Evolutionary conservation across 2,888 invertebrate genomes (phyloP).

Genomic region (Trichopoda pennipes): DNA sequence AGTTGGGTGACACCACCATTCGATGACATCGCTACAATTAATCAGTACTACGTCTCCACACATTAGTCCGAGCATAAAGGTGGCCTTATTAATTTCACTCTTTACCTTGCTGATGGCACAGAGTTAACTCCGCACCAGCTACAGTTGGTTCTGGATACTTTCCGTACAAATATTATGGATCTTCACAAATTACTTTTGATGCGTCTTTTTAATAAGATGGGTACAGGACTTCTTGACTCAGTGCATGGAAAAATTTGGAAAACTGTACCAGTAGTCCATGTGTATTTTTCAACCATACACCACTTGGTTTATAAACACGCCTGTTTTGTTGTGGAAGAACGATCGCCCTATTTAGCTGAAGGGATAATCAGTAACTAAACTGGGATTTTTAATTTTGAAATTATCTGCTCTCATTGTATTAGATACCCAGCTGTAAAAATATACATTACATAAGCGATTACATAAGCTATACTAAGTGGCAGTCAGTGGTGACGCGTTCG

Average conservation of each 20-base stretch:
- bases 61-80: slow-evolving; percentile 98
- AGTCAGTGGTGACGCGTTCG: no score
- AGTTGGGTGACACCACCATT: slow-evolving; percentile 83
- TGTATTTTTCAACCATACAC: slow-evolving; percentile 86
- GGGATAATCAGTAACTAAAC: no score
- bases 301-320: no score
- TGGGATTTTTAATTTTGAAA: no score
- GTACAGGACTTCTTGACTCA: slow-evolving; percentile 94
- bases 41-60: slow-evolving; percentile 92
- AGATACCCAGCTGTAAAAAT: no score
- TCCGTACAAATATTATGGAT: slow-evolving; percentile 98
- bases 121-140: slow-evolving; percentile 84
- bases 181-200: slow-evolving; percentile 94
- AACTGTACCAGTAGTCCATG: slow-evolving; percentile 89
- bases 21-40: slow-evolving; percentile 92
- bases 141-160: slow-evolving; percentile 93
- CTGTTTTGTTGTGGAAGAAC: no score
- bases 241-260: slow-evolving; percentile 94
- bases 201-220: slow-evolving; percentile 92
- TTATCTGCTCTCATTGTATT: no score
- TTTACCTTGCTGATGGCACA: slow-evolving; percentile 84
- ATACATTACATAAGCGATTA: no score
- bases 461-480: no score
- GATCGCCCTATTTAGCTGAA: no score
- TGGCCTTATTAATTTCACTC: slow-evolving; percentile 90